Conservation (phyloP, 2,797 vertebrate genomes). For the Mormyrops attenuatus region DNA sequence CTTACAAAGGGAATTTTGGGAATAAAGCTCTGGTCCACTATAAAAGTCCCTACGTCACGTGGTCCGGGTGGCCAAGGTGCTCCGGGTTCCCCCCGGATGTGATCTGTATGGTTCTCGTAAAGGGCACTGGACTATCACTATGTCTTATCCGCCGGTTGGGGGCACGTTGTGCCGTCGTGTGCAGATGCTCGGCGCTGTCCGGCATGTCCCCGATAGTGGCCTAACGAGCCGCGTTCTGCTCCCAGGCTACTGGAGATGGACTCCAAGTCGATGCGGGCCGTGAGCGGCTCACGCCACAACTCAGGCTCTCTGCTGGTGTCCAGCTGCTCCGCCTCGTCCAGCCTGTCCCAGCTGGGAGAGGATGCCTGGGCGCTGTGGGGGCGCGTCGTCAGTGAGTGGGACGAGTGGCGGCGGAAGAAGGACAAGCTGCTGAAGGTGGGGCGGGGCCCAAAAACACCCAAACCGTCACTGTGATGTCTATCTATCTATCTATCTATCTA, state of each 20-base stretch:
- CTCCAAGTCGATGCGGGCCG: slow-evolving; percentile 67
- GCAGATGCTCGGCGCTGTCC: background rate
- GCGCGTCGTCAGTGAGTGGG: slow-evolving; percentile 69
- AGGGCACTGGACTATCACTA: background rate
- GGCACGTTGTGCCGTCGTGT: background rate
- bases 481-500: background rate
- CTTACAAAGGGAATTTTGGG: background rate
- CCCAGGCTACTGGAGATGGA: slow-evolving; percentile 66
- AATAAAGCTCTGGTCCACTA: background rate
- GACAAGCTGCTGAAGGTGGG: slow-evolving; percentile 65
- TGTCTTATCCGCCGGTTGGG: background rate
- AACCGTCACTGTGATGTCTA: background rate
- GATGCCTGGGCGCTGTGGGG: slow-evolving; percentile 74
- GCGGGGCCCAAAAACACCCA: background rate
- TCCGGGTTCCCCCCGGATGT: background rate
- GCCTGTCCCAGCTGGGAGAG: slow-evolving; percentile 67
- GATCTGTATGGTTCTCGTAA: background rate
- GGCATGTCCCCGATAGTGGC: background rate
- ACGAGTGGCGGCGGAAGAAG: slow-evolving; percentile 66
- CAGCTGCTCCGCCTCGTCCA: slow-evolving; percentile 67
- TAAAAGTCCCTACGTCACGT: background rate
- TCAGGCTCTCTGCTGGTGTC: slow-evolving; percentile 66
- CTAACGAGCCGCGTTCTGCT: background rate
- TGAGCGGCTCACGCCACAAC: slow-evolving; percentile 63
- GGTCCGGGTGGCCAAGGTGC: background rate